phyloP scores from a whole-genome alignment of 2,113 vertebrate species.

The Eurypyga helias region DNA sequence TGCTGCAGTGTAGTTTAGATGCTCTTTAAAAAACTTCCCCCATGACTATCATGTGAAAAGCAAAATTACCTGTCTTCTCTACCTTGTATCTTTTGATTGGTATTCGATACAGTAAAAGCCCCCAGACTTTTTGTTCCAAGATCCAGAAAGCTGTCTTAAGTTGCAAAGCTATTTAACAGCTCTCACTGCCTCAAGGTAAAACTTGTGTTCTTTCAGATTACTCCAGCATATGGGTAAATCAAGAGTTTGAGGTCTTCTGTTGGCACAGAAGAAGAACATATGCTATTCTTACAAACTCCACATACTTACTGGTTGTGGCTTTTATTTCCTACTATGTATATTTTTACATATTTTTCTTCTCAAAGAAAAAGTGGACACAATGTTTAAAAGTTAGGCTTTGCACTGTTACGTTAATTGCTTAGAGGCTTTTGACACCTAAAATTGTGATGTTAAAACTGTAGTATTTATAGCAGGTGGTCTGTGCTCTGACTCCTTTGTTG shows the following conservation, averaged over 20 bases:
- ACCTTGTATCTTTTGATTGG: not conserved
- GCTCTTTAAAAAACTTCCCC: not conserved
- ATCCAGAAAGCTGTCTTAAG: slow-evolving; percentile 50
- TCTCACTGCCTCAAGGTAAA: slow-evolving; percentile 61
- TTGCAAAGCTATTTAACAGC: slow-evolving; percentile 35
- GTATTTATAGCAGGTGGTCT: not conserved
- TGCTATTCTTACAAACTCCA: slow-evolving; percentile 61
- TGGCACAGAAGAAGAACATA: slow-evolving; percentile 61
- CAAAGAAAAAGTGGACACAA: not conserved
- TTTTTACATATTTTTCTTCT: slow-evolving; percentile 11
- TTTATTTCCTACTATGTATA: slow-evolving; percentile 13
- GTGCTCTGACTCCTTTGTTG: not conserved
- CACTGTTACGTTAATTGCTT: not conserved
- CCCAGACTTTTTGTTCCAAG: not conserved
- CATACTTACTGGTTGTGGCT: slow-evolving; percentile 25
- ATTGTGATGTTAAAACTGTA: not conserved
- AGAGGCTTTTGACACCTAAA: not conserved
- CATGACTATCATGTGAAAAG: not conserved
- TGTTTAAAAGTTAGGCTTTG: not conserved
- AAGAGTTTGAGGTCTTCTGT: slow-evolving; percentile 60
- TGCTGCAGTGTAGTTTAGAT: not conserved
- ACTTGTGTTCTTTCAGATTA: slow-evolving; percentile 42
- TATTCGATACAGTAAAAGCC: not conserved
- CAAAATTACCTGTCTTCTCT: not conserved
- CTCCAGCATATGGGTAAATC: slow-evolving; percentile 61